Percentiles rank a stretch among this genome's conserved stretches.
These are phyloP conservation scores for Oscheius sp. DNA, from an alignment of 2,888 invertebrate species.

Conservation along the genomic window DNA sequence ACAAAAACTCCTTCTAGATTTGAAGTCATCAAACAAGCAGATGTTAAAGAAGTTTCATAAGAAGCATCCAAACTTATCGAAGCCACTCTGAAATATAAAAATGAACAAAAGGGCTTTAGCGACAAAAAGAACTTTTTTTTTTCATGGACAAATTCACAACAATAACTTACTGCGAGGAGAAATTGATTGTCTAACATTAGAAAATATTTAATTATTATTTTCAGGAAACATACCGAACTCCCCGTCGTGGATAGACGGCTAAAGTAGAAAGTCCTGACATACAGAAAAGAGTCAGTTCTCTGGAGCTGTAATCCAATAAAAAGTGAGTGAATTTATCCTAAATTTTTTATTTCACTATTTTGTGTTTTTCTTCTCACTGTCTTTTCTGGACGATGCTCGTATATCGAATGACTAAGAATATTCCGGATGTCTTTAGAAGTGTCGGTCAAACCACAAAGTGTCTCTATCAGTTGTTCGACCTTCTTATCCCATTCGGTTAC, in stretches of 20 bases:
- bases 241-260: slow-evolving; percentile 52
- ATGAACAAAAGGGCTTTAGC: not conserved
- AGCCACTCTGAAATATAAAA: slow-evolving; percentile 37
- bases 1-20: slow-evolving; percentile 48
- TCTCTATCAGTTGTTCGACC: slow-evolving; percentile 31
- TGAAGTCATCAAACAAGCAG: slow-evolving; percentile 44
- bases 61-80: slow-evolving; percentile 49
- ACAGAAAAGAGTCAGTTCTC: slow-evolving; percentile 50
- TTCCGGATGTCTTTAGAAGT: slow-evolving; percentile 48
- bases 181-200: not conserved
- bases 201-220: not conserved
- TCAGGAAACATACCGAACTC: slow-evolving; percentile 34
- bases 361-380: slow-evolving; percentile 19
- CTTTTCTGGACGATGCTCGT: slow-evolving; percentile 47
- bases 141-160: not conserved
- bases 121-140: not conserved
- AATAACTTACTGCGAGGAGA: not conserved
- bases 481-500: slow-evolving; percentile 25
- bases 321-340: slow-evolving; percentile 51
- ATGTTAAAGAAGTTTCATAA: slow-evolving; percentile 46
- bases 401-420: slow-evolving; percentile 48
- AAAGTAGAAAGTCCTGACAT: slow-evolving; percentile 51
- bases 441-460: slow-evolving; percentile 41
- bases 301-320: slow-evolving; percentile 37
- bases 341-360: not conserved